phyloP scores from a whole-genome alignment of 2,888 invertebrate genomes.

The Aleiodes testaceus region DNA sequence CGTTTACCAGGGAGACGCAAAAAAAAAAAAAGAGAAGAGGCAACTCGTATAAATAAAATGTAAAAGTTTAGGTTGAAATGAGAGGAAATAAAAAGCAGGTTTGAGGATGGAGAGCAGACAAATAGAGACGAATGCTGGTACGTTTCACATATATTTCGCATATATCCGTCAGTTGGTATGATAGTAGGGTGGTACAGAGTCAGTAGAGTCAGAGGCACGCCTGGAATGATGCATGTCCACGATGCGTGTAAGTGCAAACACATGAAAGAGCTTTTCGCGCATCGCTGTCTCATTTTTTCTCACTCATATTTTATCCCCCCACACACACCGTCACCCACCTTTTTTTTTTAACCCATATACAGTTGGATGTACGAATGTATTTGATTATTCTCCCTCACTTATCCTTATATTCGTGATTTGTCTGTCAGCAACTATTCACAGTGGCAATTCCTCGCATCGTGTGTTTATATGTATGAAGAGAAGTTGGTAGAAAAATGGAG shows the following conservation, averaged over 20 bases:
- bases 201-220: conserved; percentile 10
- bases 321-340: conserved; percentile 2
- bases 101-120: conserved; percentile 18
- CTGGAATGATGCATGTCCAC: conserved; percentile 22
- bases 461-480: conserved; percentile 25
- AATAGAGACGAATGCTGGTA: conserved; percentile 33
- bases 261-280: conserved; percentile 20
- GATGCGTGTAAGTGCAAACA: conserved; percentile 24
- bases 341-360: background rate
- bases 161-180: conserved; percentile 27
- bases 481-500: conserved; percentile 4
- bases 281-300: conserved; percentile 15
- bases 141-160: conserved; percentile 28
- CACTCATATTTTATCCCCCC: conserved; percentile 1
- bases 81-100: conserved; percentile 22
- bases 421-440: conserved; percentile 13
- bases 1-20: background rate
- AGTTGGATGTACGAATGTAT: background rate
- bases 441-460: conserved; percentile 7
- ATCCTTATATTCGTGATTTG: background rate
- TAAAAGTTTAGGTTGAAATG: conserved; percentile 18
- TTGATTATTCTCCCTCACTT: background rate
- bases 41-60: conserved; percentile 10
- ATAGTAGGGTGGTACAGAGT: background rate
- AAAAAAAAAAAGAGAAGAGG: background rate